Evolutionary conservation across 2,113 vertebrate genomes (phyloP).

Genomic region (Nasalis larvatus): DNA sequence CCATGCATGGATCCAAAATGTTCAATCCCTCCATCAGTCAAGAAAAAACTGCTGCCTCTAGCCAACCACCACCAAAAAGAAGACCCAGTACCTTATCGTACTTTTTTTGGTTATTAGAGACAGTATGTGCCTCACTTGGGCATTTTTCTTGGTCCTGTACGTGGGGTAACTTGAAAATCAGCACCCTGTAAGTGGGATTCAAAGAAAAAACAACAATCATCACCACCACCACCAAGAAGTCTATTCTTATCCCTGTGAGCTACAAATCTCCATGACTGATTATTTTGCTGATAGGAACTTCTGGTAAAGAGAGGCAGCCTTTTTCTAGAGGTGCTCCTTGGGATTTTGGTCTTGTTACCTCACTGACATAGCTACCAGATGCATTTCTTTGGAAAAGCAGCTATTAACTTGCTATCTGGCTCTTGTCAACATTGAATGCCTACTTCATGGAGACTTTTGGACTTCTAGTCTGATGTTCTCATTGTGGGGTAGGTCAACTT

Average conservation of each 20-base stretch:
- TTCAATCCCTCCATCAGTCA: not conserved
- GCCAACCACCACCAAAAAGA: not conserved
- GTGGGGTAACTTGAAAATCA: not conserved
- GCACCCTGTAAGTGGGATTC: not conserved
- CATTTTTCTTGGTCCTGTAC: not conserved
- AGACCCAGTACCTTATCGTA: not conserved
- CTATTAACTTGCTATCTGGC: not conserved
- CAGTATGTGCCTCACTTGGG: not conserved
- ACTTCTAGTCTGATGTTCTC: not conserved
- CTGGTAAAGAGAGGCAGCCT: not conserved
- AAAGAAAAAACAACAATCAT: not conserved
- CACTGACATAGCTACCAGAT: not conserved
- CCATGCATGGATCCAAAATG: not conserved
- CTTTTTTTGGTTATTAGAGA: not conserved
- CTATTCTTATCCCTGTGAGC: not conserved
- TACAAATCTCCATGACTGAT: not conserved
- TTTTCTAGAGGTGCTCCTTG: not conserved
- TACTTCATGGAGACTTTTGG: not conserved
- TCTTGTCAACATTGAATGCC: not conserved
- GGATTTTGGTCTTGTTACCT: not conserved
- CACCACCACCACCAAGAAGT: not conserved
- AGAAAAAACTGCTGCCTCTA: not conserved
- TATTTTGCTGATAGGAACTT: not conserved
- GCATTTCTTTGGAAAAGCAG: not conserved
- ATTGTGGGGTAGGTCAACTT: not conserved